A percentile compares a stretch with the other conserved stretches of the same genome.
Conservation (phyloP, 2,797 vertebrate species). For the Manis crassicaudata region DNA sequence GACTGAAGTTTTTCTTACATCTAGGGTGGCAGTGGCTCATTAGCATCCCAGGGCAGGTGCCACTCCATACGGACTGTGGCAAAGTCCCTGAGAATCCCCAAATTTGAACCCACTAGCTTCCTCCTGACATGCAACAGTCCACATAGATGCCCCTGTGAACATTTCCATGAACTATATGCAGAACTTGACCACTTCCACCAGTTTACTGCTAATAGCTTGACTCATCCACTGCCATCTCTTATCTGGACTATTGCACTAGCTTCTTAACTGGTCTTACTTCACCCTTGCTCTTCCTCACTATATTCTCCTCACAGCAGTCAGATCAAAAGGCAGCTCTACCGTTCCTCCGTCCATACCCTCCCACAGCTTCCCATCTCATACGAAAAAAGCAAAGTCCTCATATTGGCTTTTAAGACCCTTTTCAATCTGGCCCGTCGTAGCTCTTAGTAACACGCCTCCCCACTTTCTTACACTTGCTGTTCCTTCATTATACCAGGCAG, state of each 20-base stretch:
- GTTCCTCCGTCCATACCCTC: not conserved
- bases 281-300: too few species aligned
- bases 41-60: not conserved
- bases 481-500: not conserved
- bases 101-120: not conserved
- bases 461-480: not conserved
- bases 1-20: not conserved
- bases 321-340: not conserved
- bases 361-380: not conserved
- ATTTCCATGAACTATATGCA: not conserved
- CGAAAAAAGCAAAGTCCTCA: not conserved
- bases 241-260: too few species aligned
- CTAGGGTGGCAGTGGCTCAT: not conserved
- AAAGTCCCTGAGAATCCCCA: not conserved
- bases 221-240: not conserved
- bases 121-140: not conserved
- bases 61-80: not conserved
- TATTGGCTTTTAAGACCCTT: not conserved
- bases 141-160: not conserved
- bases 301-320: not conserved
- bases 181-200: not conserved
- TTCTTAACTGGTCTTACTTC: not conserved
- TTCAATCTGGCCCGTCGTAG: not conserved
- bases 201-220: not conserved
- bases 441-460: not conserved